A percentile compares a stretch with the other conserved stretches of the same genome.
Evolutionary conservation across 1,140 invertebrate genomes (phyloP).

Genomic region (Drosophila bocqueti): DNA sequence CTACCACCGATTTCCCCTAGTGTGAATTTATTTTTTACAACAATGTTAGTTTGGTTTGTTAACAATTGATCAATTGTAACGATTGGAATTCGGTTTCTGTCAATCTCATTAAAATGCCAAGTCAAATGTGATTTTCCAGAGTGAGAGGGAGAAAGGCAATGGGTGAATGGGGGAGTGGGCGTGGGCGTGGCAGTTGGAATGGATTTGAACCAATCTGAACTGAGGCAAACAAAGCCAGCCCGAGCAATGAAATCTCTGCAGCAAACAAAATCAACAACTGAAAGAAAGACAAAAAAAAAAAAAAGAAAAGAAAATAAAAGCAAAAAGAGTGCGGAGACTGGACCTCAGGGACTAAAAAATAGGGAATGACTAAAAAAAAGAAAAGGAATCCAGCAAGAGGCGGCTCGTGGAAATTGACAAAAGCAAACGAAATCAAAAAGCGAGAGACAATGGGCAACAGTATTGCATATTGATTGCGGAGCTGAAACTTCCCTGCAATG

Average conservation of each 20-base stretch:
- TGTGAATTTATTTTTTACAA: background rate
- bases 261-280: slow-evolving; percentile 56
- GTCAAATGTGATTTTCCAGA: slow-evolving; percentile 68
- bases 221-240: slow-evolving; percentile 59
- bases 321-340: slow-evolving; percentile 5
- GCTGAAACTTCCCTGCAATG: slow-evolving; percentile 32
- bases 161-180: background rate
- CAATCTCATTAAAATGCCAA: slow-evolving; percentile 75
- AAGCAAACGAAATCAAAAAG: slow-evolving; percentile 78
- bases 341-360: slow-evolving; percentile 10
- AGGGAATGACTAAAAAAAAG: background rate
- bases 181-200: slow-evolving; percentile 5
- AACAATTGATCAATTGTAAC: slow-evolving; percentile 13
- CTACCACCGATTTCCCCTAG: background rate
- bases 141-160: slow-evolving; percentile 21
- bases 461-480: slow-evolving; percentile 79
- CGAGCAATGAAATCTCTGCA: slow-evolving; percentile 60
- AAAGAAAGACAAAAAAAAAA: background rate
- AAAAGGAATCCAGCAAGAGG: slow-evolving; percentile 6
- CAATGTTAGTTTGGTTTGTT: slow-evolving; percentile 33
- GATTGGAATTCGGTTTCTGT: slow-evolving; percentile 52
- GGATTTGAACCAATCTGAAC: slow-evolving; percentile 18
- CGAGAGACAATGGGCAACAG: slow-evolving; percentile 69
- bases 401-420: slow-evolving; percentile 72
- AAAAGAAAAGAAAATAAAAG: background rate